Percentiles rank a stretch among this genome's conserved stretches.
These are phyloP conservation scores for Asteroscopus sphinx DNA, from an alignment of 2,888 invertebrate species.

Conservation along the genomic window DNA sequence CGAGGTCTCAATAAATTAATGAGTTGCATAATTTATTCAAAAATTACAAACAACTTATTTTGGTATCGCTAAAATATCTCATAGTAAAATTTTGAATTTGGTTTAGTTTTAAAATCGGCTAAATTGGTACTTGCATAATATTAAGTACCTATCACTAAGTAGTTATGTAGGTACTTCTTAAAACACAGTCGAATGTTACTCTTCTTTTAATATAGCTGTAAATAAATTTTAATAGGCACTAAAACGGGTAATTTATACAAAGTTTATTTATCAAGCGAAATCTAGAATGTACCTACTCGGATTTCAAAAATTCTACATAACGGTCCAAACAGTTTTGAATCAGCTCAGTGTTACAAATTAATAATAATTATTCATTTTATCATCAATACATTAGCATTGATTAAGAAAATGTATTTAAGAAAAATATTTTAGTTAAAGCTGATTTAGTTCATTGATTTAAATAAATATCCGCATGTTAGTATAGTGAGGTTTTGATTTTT, in stretches of 20 bases:
- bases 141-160: no score
- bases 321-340: conserved; percentile 20
- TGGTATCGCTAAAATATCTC: conserved; percentile 1
- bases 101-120: not conserved
- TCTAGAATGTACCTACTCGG: conserved; percentile 35
- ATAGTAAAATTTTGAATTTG: no score
- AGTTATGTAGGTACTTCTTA: not conserved
- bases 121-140: not conserved
- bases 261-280: conserved; percentile 35
- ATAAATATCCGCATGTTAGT: conserved; percentile 55
- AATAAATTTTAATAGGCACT: conserved; percentile 32
- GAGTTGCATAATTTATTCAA: conserved; percentile 61
- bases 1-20: conserved; percentile 34
- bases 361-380: conserved; percentile 58
- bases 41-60: conserved; percentile 55
- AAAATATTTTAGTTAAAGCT: conserved; percentile 21
- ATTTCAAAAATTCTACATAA: conserved; percentile 34
- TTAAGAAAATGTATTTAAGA: conserved; percentile 52
- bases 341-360: conserved; percentile 39
- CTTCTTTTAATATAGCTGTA: conserved; percentile 29
- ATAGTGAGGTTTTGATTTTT: conserved; percentile 7
- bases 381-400: conserved; percentile 66
- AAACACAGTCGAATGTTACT: conserved; percentile 7
- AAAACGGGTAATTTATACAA: conserved; percentile 40
- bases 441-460: conserved; percentile 27